These are phyloP conservation scores for Lagocephalus sceleratus DNA, from an alignment of 2,797 vertebrate species.

Conservation along the genomic window DNA sequence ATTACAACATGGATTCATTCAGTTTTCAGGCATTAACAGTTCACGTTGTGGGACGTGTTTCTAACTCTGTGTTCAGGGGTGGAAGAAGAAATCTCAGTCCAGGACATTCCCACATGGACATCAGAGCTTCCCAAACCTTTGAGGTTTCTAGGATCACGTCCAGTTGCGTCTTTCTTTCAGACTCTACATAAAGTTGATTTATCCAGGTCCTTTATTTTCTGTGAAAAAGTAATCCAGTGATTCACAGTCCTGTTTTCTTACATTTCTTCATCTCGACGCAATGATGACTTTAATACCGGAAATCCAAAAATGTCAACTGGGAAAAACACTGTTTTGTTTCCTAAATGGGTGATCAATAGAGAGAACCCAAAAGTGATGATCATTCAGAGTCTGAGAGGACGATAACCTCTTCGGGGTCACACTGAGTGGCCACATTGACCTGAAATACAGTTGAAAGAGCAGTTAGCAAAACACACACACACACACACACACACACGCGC, in stretches of 20 bases:
- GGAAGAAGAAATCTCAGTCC: no score
- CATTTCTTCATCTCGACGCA: neutral
- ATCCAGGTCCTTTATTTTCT: conserved; percentile 3
- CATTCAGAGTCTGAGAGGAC: conserved; percentile 89
- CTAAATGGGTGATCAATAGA: neutral
- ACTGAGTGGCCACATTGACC: conserved; percentile 87
- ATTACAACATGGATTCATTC: neutral
- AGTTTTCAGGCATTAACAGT: neutral
- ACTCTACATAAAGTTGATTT: neutral
- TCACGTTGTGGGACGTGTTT: neutral
- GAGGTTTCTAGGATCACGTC: neutral
- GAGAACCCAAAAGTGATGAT: conserved; percentile 19
- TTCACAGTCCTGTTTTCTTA: neutral
- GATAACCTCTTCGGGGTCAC: conserved; percentile 88
- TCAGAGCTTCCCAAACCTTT: neutral
- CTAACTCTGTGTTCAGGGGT: neutral
- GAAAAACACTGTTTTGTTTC: neutral
- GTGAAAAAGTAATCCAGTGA: conserved; percentile 4
- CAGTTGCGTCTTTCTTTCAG: neutral
- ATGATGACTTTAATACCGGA: neutral
- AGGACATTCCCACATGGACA: no score
- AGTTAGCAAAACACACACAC: no score
- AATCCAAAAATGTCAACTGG: neutral
- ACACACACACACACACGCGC: no score
- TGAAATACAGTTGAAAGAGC: conserved; percentile 46